These are phyloP conservation scores for Muscicapa striata DNA, from an alignment of 2,797 vertebrate species.

Conservation along the genomic window DNA sequence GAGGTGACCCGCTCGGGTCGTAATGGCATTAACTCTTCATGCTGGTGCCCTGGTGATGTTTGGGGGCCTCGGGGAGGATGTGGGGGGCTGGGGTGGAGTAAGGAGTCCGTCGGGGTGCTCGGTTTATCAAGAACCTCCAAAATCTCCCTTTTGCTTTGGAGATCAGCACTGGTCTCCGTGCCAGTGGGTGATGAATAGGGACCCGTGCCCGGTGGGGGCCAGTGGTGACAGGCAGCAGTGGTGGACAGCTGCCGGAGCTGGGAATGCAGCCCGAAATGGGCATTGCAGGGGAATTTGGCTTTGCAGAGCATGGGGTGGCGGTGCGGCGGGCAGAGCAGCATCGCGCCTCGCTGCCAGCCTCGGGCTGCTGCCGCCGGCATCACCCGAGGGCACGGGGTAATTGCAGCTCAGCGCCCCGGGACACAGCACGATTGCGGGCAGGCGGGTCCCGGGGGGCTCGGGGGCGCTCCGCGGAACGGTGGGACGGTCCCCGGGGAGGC, in stretches of 20 bases:
- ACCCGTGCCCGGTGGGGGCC: background rate
- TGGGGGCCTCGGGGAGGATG: fast-evolving
- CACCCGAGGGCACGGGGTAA: background rate
- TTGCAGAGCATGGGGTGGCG: background rate
- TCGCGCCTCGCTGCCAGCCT: background rate
- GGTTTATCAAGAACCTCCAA: background rate
- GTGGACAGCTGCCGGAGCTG: background rate
- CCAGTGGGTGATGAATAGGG: background rate
- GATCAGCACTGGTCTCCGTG: fast-evolving
- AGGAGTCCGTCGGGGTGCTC: background rate
- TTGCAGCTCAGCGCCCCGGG: background rate
- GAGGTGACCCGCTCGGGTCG: background rate
- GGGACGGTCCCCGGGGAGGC: background rate
- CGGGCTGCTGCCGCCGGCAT: background rate
- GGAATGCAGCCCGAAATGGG: background rate
- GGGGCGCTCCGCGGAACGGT: background rate
- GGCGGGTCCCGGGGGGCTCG: fast-evolving
- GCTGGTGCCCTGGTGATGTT: background rate
- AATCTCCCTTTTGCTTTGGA: background rate
- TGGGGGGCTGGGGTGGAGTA: no score
- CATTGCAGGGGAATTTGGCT: background rate
- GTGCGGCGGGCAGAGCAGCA: background rate
- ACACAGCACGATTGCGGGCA: background rate
- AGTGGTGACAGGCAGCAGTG: background rate
- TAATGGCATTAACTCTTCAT: background rate